Conservation (phyloP, 2,113 vertebrate genomes). For the Rhagologus leucostigma region DNA sequence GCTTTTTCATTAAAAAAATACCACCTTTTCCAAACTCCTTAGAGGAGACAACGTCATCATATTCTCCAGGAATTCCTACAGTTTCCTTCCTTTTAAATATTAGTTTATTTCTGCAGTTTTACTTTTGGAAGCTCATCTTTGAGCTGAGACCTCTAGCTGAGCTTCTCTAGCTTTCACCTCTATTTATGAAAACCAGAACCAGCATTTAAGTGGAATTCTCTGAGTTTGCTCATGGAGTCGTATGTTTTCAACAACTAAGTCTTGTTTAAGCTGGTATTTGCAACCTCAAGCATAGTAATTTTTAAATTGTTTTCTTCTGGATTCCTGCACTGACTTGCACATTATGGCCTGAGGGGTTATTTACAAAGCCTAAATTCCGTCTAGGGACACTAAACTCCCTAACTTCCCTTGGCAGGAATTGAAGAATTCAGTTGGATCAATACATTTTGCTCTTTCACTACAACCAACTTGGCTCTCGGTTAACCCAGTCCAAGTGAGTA, state of each 20-base stretch:
- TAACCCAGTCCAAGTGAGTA: background rate
- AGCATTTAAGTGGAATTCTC: background rate
- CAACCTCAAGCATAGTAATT: background rate
- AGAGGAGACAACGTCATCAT: fast-evolving
- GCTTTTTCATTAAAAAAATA: background rate
- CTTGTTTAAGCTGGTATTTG: conserved; percentile 27
- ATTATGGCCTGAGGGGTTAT: background rate
- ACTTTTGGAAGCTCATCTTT: background rate
- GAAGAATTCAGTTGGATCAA: background rate
- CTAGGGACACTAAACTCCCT: background rate
- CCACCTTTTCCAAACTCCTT: background rate
- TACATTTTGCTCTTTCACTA: background rate
- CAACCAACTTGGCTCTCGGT: background rate
- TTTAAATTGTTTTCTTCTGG: conserved; percentile 45
- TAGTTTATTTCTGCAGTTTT: background rate
- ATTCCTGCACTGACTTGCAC: background rate
- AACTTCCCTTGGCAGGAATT: background rate
- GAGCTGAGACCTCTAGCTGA: background rate
- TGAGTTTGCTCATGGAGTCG: background rate
- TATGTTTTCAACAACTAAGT: conserved; percentile 22
- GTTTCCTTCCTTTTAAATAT: background rate
- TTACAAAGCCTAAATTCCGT: background rate
- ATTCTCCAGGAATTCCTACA: background rate
- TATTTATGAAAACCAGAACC: background rate
- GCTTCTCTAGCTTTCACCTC: background rate